These are phyloP conservation scores for Caenorhabditis japonica DNA, from an alignment of 2,888 invertebrate species.

Conservation along the genomic window DNA sequence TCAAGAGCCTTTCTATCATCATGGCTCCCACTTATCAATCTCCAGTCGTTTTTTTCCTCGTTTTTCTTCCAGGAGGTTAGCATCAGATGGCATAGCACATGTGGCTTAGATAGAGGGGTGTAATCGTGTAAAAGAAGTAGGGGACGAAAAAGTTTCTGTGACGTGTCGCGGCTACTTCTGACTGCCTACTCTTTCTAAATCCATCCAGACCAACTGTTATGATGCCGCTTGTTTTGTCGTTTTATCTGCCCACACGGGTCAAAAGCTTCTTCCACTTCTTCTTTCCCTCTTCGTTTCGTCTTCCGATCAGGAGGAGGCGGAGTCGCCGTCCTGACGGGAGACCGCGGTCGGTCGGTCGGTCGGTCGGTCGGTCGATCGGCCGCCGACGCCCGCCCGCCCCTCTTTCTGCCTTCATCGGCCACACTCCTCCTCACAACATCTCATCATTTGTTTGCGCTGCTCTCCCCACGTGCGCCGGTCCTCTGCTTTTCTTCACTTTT, in stretches of 20 bases:
- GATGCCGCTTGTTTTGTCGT: slow-evolving; percentile 32
- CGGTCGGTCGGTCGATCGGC: slow-evolving; percentile 11
- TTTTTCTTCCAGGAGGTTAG: not conserved
- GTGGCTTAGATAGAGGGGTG: no score
- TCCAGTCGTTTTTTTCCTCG: slow-evolving; percentile 10
- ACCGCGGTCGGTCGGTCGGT: slow-evolving; percentile 45
- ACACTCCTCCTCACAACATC: slow-evolving; percentile 46
- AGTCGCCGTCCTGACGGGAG: slow-evolving; percentile 46
- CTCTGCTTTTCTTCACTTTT: slow-evolving; percentile 13
- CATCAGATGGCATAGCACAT: slow-evolving; percentile 6
- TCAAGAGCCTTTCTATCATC: not conserved
- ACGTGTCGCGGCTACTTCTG: slow-evolving; percentile 32
- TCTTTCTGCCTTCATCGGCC: slow-evolving; percentile 32
- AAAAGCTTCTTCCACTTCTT: slow-evolving; percentile 25
- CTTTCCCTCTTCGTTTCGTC: not conserved
- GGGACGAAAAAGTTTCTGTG: slow-evolving; percentile 8
- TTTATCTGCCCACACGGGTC: slow-evolving; percentile 10
- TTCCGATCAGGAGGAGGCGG: slow-evolving; percentile 38
- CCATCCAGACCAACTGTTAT: slow-evolving; percentile 10
- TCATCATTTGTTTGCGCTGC: slow-evolving; percentile 53
- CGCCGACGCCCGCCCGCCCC: slow-evolving; percentile 49
- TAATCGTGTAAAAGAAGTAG: no score
- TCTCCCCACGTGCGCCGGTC: slow-evolving; percentile 48
- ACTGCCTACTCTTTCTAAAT: not conserved
- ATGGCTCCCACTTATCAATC: not conserved